These are phyloP conservation scores for Aleiodes testaceus DNA, from an alignment of 2,888 invertebrate species.

Conservation along the genomic window DNA sequence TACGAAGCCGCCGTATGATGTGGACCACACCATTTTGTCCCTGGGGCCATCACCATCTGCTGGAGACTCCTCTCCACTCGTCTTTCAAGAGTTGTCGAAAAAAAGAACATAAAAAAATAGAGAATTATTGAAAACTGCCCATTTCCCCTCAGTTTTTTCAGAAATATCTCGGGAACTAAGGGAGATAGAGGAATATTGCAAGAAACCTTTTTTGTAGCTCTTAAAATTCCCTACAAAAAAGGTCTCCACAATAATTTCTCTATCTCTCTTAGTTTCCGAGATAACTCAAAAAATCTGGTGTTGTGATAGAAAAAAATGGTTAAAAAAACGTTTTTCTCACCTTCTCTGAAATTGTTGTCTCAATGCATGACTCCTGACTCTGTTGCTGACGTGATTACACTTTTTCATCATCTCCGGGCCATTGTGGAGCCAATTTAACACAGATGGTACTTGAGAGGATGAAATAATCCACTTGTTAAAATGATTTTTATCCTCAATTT, in stretches of 20 bases:
- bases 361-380: neutral
- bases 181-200: too few relatives aligned
- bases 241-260: too few relatives aligned
- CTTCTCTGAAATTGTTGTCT: slow-evolving; percentile 15
- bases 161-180: too few relatives aligned
- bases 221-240: too few relatives aligned
- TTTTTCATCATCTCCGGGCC: neutral
- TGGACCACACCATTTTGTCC: slow-evolving; percentile 85
- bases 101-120: too few relatives aligned
- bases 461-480: slow-evolving; percentile 23
- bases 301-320: too few relatives aligned
- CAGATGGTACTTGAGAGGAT: slow-evolving; percentile 14
- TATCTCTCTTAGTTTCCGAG: too few relatives aligned
- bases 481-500: slow-evolving; percentile 1
- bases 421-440: slow-evolving; percentile 9
- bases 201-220: too few relatives aligned
- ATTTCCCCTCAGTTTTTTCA: too few relatives aligned
- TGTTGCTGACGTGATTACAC: neutral
- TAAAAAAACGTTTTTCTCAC: neutral
- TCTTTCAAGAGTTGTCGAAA: slow-evolving; percentile 32
- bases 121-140: too few relatives aligned
- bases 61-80: slow-evolving; percentile 66
- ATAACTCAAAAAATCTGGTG: too few relatives aligned
- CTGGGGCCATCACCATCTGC: slow-evolving; percentile 77
- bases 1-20: slow-evolving; percentile 77